Percentiles rank a stretch among this genome's conserved stretches.
Evolutionary conservation across 2,113 vertebrate species (phyloP).

Genomic region (Haemorhous mexicanus): DNA sequence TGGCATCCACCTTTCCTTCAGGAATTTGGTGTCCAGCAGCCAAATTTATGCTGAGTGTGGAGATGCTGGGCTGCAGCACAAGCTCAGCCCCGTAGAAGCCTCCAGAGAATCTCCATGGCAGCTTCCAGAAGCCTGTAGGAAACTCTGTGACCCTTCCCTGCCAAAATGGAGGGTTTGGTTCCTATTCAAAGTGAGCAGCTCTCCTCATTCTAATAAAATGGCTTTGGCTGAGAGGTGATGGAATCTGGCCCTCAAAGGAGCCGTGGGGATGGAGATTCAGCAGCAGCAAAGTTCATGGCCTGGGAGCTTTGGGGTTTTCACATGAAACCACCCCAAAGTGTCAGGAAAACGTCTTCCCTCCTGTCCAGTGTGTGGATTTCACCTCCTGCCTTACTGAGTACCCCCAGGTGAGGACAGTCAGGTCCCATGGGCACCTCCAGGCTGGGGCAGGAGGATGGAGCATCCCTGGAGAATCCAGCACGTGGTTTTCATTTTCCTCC

Average conservation of each 20-base stretch:
- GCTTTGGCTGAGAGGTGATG: not conserved
- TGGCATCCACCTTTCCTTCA: not conserved
- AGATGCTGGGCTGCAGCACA: not conserved
- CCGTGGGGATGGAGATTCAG: accelerated
- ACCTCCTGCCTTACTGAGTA: not conserved
- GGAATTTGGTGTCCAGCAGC: not conserved
- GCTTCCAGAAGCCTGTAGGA: not conserved
- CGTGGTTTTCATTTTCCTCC: conserved; percentile 79
- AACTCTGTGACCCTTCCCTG: not conserved
- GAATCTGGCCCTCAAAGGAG: not conserved
- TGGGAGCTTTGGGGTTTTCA: not conserved
- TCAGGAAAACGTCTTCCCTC: not conserved
- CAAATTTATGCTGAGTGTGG: too few species aligned
- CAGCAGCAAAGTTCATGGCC: not conserved
- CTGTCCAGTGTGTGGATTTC: not conserved
- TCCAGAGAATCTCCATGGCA: not conserved
- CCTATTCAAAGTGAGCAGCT: not conserved
- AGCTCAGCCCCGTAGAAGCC: not conserved
- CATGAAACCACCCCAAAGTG: not conserved
- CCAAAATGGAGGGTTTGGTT: not conserved
- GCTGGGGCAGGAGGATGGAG: not conserved
- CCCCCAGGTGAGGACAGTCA: not conserved
- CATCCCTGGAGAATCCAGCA: not conserved
- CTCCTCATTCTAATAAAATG: not conserved
- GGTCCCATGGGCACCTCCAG: not conserved